A percentile compares a stretch with the other conserved stretches of the same genome.
These are phyloP conservation scores for Todus mexicanus DNA, from an alignment of 2,797 vertebrate genomes.

Conservation along the genomic window DNA sequence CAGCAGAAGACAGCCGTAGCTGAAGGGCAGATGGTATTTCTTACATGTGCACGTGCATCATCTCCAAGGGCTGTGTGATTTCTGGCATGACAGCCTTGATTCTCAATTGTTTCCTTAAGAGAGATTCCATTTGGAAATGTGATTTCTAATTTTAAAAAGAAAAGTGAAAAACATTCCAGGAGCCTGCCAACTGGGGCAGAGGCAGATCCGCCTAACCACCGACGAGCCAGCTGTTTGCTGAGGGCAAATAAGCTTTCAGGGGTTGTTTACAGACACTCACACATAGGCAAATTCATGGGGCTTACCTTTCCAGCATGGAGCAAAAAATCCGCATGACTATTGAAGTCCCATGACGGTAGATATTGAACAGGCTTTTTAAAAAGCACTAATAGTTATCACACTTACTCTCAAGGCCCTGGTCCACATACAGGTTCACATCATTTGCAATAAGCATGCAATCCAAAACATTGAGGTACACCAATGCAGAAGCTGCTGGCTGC, in stretches of 20 bases:
- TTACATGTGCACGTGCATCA: not conserved
- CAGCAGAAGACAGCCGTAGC: not conserved
- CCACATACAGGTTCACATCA: not conserved
- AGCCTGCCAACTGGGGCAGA: constrained; percentile 33
- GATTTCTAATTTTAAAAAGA: not conserved
- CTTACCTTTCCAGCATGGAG: not conserved
- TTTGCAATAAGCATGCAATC: not conserved
- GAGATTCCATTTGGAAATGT: not conserved
- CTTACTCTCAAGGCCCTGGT: not conserved
- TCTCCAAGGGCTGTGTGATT: constrained; percentile 21
- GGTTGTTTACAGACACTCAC: not conserved
- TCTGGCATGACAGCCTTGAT: constrained; percentile 10
- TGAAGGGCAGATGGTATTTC: not conserved
- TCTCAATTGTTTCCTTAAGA: constrained; percentile 49
- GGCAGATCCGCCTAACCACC: not conserved
- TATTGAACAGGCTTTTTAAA: not conserved
- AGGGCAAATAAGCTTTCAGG: not conserved
- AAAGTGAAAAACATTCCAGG: not conserved
- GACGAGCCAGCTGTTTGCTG: not conserved
- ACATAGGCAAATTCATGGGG: not conserved
- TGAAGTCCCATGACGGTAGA: not conserved
- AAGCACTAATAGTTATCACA: not conserved
- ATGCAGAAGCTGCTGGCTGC: not conserved
- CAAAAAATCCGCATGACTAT: not conserved
- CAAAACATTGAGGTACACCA: not conserved